phyloP scores from a whole-genome alignment of 2,888 invertebrate genomes.

The Latheticus oryzae region DNA sequence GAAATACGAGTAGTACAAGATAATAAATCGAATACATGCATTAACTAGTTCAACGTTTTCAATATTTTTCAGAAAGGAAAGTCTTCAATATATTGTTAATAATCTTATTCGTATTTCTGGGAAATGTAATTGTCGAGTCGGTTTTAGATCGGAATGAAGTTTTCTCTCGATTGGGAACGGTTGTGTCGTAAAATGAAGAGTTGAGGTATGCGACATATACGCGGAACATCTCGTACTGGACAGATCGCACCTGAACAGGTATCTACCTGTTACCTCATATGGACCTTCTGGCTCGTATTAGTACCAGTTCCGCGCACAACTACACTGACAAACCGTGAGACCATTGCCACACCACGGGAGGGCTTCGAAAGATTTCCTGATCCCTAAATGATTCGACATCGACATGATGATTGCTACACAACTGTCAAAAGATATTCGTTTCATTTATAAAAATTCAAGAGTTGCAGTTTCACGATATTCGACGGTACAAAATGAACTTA shows the following conservation, averaged over 20 bases:
- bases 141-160: constrained; percentile 42
- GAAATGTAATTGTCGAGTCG: constrained; percentile 25
- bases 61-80: too few species aligned
- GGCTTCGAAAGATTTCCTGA: constrained; percentile 41
- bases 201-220: constrained; percentile 42
- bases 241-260: constrained; percentile 45
- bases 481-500: too few species aligned
- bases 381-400: constrained; percentile 36
- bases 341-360: constrained; percentile 37
- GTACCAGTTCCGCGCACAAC: constrained; percentile 38
- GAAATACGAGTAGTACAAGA: constrained; percentile 31
- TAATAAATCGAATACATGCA: constrained; percentile 24
- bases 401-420: constrained; percentile 30
- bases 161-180: constrained; percentile 36
- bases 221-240: constrained; percentile 44
- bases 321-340: constrained; percentile 44
- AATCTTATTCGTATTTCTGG: constrained; percentile 1
- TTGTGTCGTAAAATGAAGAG: constrained; percentile 39
- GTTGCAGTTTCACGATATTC: too few species aligned
- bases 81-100: neutral
- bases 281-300: constrained; percentile 42
- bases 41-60: too few species aligned
- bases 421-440: too few species aligned
- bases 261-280: constrained; percentile 41
- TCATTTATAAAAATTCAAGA: too few species aligned